Percentiles rank a stretch among this genome's conserved stretches.
Conservation (phyloP, 2,888 invertebrate species). For the Phengaris arion region DNA sequence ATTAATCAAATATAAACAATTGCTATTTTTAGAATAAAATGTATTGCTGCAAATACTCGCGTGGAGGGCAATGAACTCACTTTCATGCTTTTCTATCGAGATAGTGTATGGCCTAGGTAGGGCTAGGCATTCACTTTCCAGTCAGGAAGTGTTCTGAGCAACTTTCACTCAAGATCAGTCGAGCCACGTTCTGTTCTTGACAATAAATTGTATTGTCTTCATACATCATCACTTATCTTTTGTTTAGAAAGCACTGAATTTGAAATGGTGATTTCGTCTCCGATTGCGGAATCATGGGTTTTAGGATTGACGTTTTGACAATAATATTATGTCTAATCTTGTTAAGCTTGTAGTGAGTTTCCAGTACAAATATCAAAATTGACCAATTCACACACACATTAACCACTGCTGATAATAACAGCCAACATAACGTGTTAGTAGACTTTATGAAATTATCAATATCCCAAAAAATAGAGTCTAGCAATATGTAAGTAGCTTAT, state of each 20-base stretch:
- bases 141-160: conserved; percentile 67
- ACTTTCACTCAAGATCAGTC: conserved; percentile 78
- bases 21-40: conserved; percentile 1
- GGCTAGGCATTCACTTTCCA: conserved; percentile 67
- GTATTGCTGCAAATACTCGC: neutral
- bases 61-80: conserved; percentile 44
- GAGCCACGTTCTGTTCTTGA: conserved; percentile 53
- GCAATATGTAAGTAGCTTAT: too few relatives aligned
- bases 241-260: conserved; percentile 28
- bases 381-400: too few relatives aligned
- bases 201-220: conserved; percentile 54
- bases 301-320: neutral
- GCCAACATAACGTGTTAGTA: too few relatives aligned
- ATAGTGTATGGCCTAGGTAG: conserved; percentile 52
- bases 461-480: neutral
- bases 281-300: conserved; percentile 1
- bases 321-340: too few relatives aligned
- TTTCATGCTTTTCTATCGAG: conserved; percentile 55
- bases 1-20: conserved; percentile 15
- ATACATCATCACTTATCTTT: conserved; percentile 34
- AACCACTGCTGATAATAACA: too few relatives aligned
- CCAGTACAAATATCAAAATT: too few relatives aligned
- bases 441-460: too few relatives aligned
- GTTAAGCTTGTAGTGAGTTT: too few relatives aligned
- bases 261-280: conserved; percentile 16